Evolutionary conservation across 2,113 vertebrate genomes (phyloP).

Genomic region (Sapajus apella): DNA sequence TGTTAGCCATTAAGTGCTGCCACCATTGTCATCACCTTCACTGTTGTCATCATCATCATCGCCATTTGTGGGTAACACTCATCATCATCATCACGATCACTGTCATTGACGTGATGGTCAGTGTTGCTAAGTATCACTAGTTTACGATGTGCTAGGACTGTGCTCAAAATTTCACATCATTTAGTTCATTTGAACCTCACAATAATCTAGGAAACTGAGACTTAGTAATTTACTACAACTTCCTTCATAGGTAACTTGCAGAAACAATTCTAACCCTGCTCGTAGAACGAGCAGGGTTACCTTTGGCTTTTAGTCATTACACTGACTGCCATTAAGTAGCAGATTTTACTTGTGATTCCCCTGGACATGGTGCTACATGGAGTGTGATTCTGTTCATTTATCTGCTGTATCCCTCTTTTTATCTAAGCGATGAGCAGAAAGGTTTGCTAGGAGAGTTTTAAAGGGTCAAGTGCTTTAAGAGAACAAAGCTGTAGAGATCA

Average conservation of each 20-base stretch:
- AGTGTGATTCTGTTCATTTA: neutral
- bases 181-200: neutral
- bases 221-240: neutral
- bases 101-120: rapidly evolving
- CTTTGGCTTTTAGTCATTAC: neutral
- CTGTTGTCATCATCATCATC: rapidly evolving
- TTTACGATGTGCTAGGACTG: rapidly evolving
- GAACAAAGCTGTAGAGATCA: neutral
- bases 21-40: rapidly evolving
- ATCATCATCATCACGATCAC: neutral
- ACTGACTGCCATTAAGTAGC: neutral
- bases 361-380: rapidly evolving
- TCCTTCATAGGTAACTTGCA: rapidly evolving
- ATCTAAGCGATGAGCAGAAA: neutral
- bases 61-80: too few relatives aligned
- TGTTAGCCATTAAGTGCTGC: neutral
- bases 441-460: neutral
- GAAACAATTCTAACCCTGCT: neutral
- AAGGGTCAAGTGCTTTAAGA: neutral
- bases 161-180: too few relatives aligned
- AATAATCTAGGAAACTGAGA: neutral
- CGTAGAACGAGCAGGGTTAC: rapidly evolving
- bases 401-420: neutral
- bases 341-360: rapidly evolving
- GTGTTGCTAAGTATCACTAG: rapidly evolving